Conservation (phyloP, 2,888 invertebrate species). For the Epiblema foenella region DNA sequence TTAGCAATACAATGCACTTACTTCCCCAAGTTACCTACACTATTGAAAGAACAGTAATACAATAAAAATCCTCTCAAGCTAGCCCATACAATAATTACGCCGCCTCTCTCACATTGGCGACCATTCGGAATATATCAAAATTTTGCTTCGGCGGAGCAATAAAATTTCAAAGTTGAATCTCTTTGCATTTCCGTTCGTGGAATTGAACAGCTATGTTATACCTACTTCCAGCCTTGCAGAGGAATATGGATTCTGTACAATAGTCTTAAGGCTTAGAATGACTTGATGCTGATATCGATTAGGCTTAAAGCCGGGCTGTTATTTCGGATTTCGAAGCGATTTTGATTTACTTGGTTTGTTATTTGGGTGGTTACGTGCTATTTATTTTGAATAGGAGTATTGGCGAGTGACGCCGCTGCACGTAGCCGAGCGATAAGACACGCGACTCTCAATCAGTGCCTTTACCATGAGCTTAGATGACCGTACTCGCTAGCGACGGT, state of each 20-base stretch:
- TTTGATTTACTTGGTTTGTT: conserved; percentile 17
- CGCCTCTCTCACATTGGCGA: conserved; percentile 51
- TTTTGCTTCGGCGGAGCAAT: conserved; percentile 66
- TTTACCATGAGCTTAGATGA: too few species aligned
- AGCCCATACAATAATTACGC: conserved; percentile 48
- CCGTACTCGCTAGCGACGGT: too few species aligned
- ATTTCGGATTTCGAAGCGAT: conserved; percentile 3
- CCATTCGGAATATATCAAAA: conserved; percentile 61
- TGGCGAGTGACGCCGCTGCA: too few species aligned
- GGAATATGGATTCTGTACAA: neutral
- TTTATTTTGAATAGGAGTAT: too few species aligned
- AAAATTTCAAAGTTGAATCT: conserved; percentile 74
- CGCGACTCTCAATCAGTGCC: too few species aligned
- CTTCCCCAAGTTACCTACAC: neutral
- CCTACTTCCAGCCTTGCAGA: conserved; percentile 16
- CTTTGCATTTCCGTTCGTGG: conserved; percentile 50
- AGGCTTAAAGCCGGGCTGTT: conserved; percentile 17
- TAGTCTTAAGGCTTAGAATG: neutral
- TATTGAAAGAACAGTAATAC: conserved; percentile 9
- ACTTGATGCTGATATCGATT: conserved; percentile 15
- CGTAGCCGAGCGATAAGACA: too few species aligned
- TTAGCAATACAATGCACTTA: neutral
- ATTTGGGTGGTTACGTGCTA: too few species aligned
- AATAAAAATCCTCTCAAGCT: conserved; percentile 4
- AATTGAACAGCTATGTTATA: conserved; percentile 45